A percentile compares a stretch with the other conserved stretches of the same genome.
phyloP scores from a whole-genome alignment of 2,888 invertebrate species.

The Rhaphigaster nebulosa region DNA sequence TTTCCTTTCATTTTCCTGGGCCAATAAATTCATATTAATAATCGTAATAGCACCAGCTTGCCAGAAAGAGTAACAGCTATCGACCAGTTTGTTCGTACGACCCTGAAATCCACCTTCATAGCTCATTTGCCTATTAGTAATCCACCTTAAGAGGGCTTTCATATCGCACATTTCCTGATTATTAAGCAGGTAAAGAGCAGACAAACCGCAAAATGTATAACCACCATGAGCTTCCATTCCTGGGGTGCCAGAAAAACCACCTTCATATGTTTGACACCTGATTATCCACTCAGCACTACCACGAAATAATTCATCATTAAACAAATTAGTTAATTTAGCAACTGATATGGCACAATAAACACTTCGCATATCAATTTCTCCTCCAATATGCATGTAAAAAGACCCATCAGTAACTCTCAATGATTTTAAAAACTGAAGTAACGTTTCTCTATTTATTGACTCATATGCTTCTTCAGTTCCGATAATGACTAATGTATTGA shows the following conservation, averaged over 20 bases:
- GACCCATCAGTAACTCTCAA: slow-evolving; percentile 89
- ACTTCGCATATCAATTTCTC: slow-evolving; percentile 92
- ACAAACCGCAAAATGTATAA: slow-evolving; percentile 98
- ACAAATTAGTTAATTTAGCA: slow-evolving; percentile 87
- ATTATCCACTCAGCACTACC: slow-evolving; percentile 93
- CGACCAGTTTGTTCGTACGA: slow-evolving; percentile 97
- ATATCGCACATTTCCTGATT: slow-evolving; percentile 82
- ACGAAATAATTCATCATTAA: slow-evolving; percentile 82
- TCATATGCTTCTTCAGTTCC: slow-evolving; percentile 86
- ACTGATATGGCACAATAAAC: slow-evolving; percentile 96
- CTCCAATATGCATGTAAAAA: slow-evolving; percentile 90
- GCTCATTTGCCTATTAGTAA: slow-evolving; percentile 90
- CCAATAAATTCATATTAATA: slow-evolving; percentile 57
- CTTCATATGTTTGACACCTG: slow-evolving; percentile 98
- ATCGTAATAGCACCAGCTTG: slow-evolving; percentile 81
- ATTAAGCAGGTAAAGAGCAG: slow-evolving; percentile 86
- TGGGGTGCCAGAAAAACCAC: slow-evolving; percentile 95
- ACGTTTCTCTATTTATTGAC: slow-evolving; percentile 85
- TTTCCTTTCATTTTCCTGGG: slow-evolving; percentile 6
- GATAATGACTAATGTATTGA: slow-evolving; percentile 92
- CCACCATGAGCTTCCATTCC: slow-evolving; percentile 99
- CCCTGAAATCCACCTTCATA: slow-evolving; percentile 98
- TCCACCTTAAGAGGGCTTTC: slow-evolving; percentile 87
- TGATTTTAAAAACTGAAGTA: slow-evolving; percentile 84
- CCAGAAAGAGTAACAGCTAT: slow-evolving; percentile 99